phyloP scores from a whole-genome alignment of 2,797 vertebrate species.

The Lerista edwardsae region DNA sequence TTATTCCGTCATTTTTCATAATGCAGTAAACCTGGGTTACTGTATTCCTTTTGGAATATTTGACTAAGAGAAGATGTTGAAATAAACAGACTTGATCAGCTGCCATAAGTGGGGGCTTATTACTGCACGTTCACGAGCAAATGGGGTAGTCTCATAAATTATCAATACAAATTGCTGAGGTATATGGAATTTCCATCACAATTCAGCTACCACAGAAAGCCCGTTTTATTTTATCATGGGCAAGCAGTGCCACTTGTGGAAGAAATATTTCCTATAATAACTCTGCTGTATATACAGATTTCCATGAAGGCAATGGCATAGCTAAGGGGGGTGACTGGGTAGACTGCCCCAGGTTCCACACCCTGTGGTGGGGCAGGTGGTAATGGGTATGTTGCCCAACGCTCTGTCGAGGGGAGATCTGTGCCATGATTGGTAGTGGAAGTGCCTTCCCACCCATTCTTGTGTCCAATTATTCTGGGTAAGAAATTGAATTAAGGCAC shows the following conservation, averaged over 20 bases:
- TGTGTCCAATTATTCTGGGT: background rate
- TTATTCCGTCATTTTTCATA: background rate
- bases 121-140: background rate
- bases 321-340: no score
- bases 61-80: background rate
- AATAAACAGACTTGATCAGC: background rate
- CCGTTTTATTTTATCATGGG: background rate
- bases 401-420: no score
- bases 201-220: background rate
- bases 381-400: no score
- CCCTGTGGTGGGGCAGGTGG: no score
- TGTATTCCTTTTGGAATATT: background rate
- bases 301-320: no score
- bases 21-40: background rate
- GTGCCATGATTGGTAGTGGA: no score
- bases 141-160: background rate
- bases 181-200: background rate
- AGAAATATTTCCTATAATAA: background rate
- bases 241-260: background rate
- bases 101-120: background rate
- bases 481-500: background rate
- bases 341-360: no score
- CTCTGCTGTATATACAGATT: background rate
- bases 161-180: background rate
- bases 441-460: no score